phyloP scores from a whole-genome alignment of 2,888 invertebrate species.

The Brachyptera risi region DNA sequence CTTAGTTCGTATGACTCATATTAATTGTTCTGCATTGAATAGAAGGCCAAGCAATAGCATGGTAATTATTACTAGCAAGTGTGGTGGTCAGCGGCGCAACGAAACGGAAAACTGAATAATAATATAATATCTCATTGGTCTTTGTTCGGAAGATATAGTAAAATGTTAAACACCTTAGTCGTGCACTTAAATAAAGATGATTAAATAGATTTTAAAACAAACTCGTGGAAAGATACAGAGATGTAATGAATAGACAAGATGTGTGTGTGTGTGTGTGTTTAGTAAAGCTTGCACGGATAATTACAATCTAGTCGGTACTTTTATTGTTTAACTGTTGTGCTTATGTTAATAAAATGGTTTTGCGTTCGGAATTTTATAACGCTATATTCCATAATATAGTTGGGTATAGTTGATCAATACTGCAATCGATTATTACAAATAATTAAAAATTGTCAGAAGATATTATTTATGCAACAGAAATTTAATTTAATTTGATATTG shows the following conservation, averaged over 20 bases:
- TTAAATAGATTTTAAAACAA: slow-evolving; percentile 22
- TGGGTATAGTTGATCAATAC: too few species aligned
- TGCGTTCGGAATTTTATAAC: too few species aligned
- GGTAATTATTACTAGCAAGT: slow-evolving; percentile 8
- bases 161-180: slow-evolving; percentile 21
- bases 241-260: slow-evolving; percentile 17
- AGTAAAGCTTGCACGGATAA: slow-evolving; percentile 2
- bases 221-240: slow-evolving; percentile 14
- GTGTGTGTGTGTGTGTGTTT: neutral
- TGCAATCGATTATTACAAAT: too few species aligned
- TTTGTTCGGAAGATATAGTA: slow-evolving; percentile 10
- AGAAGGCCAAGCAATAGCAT: slow-evolving; percentile 12
- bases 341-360: too few species aligned
- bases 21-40: slow-evolving; percentile 12
- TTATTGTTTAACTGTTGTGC: too few species aligned
- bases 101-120: slow-evolving; percentile 4
- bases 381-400: too few species aligned
- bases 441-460: too few species aligned
- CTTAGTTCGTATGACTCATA: slow-evolving; percentile 17
- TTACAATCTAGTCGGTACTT: too few species aligned
- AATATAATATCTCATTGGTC: slow-evolving; percentile 18
- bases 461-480: too few species aligned
- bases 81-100: slow-evolving; percentile 1
- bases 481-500: too few species aligned
- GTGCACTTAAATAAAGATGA: slow-evolving; percentile 14